A percentile compares a stretch with the other conserved stretches of the same genome.
These are phyloP conservation scores for Bos javanicus DNA, from an alignment of 2,113 vertebrate genomes.

Conservation along the genomic window DNA sequence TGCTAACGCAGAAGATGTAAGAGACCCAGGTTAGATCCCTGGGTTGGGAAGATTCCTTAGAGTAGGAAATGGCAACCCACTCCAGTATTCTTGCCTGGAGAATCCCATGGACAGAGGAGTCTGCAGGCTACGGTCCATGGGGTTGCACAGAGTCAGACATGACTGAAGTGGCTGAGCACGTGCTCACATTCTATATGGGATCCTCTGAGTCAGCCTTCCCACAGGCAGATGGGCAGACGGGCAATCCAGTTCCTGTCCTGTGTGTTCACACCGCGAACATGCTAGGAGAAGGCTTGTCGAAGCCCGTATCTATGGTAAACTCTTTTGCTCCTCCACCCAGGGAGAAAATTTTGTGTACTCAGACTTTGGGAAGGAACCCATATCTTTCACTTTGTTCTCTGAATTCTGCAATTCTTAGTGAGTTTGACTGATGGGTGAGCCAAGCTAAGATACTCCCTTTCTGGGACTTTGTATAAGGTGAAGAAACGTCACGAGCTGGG, in stretches of 20 bases:
- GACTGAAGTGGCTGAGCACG: neutral
- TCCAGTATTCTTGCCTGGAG: neutral
- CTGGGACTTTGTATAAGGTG: neutral
- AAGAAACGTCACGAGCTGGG: neutral
- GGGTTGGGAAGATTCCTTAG: neutral
- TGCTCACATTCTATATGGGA: neutral
- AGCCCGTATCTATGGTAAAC: fast-evolving
- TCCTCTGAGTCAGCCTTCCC: neutral
- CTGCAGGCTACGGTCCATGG: neutral
- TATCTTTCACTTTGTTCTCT: neutral
- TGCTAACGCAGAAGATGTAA: neutral
- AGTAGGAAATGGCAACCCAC: neutral
- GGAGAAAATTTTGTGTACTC: neutral
- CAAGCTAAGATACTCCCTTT: neutral
- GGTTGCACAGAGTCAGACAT: neutral
- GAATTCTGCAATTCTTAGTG: neutral
- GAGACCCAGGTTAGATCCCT: neutral
- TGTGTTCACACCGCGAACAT: fast-evolving
- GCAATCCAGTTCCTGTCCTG: fast-evolving
- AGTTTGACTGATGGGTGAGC: neutral
- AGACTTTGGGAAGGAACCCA: neutral
- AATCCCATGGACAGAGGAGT: neutral
- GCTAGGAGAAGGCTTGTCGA: neutral
- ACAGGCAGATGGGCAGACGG: neutral
- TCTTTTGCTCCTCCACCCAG: neutral